A percentile compares a stretch with the other conserved stretches of the same genome.
Evolutionary conservation across 37 sponge, comb jelly and placozoan species (phyloP).

Genomic region (Oopsacas minuta): DNA sequence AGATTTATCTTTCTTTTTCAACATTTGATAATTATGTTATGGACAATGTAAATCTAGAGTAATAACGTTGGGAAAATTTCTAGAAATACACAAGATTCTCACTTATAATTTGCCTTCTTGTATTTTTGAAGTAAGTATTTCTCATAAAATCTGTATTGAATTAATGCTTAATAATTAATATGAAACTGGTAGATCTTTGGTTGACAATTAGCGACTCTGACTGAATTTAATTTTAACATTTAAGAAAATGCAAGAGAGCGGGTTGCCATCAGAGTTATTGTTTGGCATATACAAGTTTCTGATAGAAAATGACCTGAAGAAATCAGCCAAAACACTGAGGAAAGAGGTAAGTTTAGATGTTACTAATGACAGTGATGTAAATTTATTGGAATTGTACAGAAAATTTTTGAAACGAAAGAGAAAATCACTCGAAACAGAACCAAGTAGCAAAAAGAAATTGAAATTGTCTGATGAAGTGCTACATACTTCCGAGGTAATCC

Average conservation of each 20-base stretch:
- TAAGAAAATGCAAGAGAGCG: background rate
- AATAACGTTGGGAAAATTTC: too few species aligned
- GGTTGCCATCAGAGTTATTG: background rate
- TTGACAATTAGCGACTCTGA: background rate
- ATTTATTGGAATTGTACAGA: background rate
- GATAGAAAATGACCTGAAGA: slow-evolving; percentile 17
- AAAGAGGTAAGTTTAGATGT: background rate
- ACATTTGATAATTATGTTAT: too few species aligned
- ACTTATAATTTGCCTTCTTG: too few species aligned
- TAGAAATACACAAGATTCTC: too few species aligned
- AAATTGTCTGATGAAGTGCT: background rate
- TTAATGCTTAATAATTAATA: too few species aligned
- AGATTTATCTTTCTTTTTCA: too few species aligned
- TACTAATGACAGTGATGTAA: background rate
- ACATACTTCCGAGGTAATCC: background rate
- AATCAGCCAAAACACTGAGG: slow-evolving; percentile 18
- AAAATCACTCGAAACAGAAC: background rate
- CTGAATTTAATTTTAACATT: background rate
- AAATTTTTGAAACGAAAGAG: slow-evolving; percentile 7
- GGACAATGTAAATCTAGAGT: too few species aligned
- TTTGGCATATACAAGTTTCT: background rate
- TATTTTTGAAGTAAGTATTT: too few species aligned
- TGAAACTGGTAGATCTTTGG: background rate
- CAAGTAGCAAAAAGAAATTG: background rate
- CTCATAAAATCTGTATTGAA: too few species aligned